Evolutionary conservation across 2,888 invertebrate species (phyloP).

Genomic region (Drosophila peninsularis): DNA sequence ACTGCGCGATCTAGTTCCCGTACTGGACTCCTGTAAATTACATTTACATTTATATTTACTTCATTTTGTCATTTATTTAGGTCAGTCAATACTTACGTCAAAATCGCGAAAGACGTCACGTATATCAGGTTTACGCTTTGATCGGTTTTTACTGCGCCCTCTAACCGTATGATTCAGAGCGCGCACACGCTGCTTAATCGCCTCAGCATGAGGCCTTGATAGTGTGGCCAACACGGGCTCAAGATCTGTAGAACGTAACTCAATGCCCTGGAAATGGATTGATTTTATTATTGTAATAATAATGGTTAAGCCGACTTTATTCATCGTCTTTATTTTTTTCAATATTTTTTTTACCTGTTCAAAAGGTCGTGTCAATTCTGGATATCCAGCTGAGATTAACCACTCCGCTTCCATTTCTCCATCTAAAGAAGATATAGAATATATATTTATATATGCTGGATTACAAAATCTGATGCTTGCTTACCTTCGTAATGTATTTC

Average conservation of each 20-base stretch:
- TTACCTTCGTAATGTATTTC: conserved; percentile 83
- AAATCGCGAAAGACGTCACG: conserved; percentile 93
- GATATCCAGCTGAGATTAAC: conserved; percentile 86
- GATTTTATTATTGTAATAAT: too few relatives aligned
- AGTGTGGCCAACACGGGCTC: conserved; percentile 86
- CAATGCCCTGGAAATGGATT: conserved; percentile 83
- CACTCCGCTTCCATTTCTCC: conserved; percentile 87
- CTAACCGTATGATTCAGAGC: conserved; percentile 90
- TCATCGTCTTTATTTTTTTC: not conserved
- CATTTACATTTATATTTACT: conserved; percentile 67
- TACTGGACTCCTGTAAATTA: conserved; percentile 89
- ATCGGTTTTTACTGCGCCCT: conserved; percentile 86
- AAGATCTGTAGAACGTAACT: conserved; percentile 86
- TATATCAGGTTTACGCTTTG: conserved; percentile 91
- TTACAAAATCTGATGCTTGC: conserved; percentile 3
- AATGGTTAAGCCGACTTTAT: too few relatives aligned
- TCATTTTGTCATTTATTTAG: not conserved
- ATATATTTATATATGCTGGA: not conserved
- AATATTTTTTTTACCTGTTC: conserved; percentile 78
- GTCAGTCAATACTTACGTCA: conserved; percentile 86
- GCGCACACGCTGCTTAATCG: conserved; percentile 89
- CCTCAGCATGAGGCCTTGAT: conserved; percentile 89
- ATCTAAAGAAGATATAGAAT: conserved; percentile 77
- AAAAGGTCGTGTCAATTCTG: conserved; percentile 85
- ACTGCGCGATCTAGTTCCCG: conserved; percentile 92